Evolutionary conservation across 2,888 invertebrate genomes (phyloP), one percentile per base, ranked within the genome.

Genomic region (Anoplius nigerrimus): DNA sequence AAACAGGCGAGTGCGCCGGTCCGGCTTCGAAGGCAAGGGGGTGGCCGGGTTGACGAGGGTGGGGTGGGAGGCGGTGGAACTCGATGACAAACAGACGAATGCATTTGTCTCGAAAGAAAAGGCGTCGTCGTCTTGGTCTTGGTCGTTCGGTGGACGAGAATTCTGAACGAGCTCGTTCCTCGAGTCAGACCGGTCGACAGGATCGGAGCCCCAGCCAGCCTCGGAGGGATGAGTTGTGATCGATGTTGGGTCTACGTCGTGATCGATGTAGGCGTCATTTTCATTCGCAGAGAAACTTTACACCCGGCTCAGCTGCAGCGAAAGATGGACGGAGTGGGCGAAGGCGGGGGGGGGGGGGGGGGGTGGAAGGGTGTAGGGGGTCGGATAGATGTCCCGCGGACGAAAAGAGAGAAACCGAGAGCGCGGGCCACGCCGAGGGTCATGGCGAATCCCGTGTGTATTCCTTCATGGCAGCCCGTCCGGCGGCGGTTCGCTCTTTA

Each of bases 231-330:
- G 52, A 52, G 69, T 54, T 66, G 73, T 60, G 71, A 71, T 71
- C 57, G 71, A 73, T 69, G 61, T 60, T 54, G 52, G 48, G 53
- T 62, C 34, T 62, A 48, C 62, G 20, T 46, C 22, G 48, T 75
- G 73, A 73, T 76, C 68, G 70, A 75, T 71, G 58, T 53, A 66
- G 48, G 34, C 51, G 34, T 70, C 62, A 72, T 70, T 72, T 71
- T 61, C 66, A 62, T 66, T 72, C 67, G 61, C 27, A 63, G 22
- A 46, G 62, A 66, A 74, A 75, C 65, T 74, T 71, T 57, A 42
- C 55, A 53, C 52, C 63, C 45, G 58, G 16, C 56, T 62, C 55
- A 48, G 59, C 46, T 59, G 55, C 42, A 42, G n/a, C 48, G 48
- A 1, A 16, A 6, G n/a, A n/a, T 1, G 52, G 4, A 34, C 34